These are phyloP conservation scores for Stenoptilia bipunctidactyla DNA, from an alignment of 2,888 invertebrate genomes.

Conservation along the genomic window DNA sequence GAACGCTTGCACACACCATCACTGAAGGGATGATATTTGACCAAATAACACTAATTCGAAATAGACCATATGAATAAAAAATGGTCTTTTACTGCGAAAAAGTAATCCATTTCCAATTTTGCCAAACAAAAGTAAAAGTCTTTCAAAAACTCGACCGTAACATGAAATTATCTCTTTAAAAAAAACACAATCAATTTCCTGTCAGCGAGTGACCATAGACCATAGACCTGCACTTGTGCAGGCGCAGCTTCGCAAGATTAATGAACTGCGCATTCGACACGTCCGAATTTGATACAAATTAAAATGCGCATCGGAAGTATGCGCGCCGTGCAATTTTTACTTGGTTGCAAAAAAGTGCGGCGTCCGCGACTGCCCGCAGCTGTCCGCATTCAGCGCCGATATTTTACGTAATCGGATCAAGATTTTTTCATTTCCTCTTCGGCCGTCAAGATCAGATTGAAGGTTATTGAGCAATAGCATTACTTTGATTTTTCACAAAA, in stretches of 20 bases:
- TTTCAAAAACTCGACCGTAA: background rate
- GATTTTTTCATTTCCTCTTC: slow-evolving; percentile 30
- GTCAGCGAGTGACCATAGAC: slow-evolving; percentile 66
- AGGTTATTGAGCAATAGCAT: slow-evolving; percentile 7
- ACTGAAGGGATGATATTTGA: too few species aligned
- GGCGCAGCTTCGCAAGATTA: slow-evolving; percentile 46
- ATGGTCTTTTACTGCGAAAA: too few species aligned
- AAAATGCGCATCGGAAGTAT: slow-evolving; percentile 60
- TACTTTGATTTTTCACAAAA: too few species aligned
- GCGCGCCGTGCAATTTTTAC: slow-evolving; percentile 42
- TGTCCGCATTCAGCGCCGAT: slow-evolving; percentile 30
- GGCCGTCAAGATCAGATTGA: slow-evolving; percentile 3
- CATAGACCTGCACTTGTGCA: too few species aligned
- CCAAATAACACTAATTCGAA: too few species aligned
- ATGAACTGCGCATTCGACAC: slow-evolving; percentile 65
- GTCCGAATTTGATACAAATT: slow-evolving; percentile 62
- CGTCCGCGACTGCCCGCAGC: slow-evolving; percentile 56
- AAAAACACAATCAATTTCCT: slow-evolving; percentile 58
- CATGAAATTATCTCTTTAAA: too few species aligned
- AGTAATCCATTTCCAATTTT: too few species aligned
- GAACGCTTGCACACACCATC: too few species aligned
- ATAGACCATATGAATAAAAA: too few species aligned
- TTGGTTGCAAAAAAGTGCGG: slow-evolving; percentile 33
- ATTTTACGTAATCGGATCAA: slow-evolving; percentile 58
- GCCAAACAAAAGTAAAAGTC: background rate